Percentiles rank a stretch among this genome's conserved stretches.
Evolutionary conservation across 2,113 vertebrate species (phyloP).

Genomic region (Heteronetta atricapilla): DNA sequence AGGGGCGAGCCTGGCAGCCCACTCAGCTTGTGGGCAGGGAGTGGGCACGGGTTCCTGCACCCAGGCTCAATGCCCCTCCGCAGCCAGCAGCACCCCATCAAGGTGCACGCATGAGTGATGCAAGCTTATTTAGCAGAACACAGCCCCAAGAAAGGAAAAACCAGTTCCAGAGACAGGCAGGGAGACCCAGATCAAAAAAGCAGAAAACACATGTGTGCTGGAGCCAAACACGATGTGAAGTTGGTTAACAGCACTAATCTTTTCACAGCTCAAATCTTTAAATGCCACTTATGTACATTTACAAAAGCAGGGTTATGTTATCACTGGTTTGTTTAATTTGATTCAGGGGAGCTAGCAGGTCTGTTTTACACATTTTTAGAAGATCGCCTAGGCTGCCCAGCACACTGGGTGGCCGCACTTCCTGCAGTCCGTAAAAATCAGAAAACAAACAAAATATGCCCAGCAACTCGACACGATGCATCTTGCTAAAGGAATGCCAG

Average conservation of each 20-base stretch:
- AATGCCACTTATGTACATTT: not conserved
- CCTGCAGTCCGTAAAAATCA: not conserved
- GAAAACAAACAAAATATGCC: not conserved
- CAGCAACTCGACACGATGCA: too few relatives aligned
- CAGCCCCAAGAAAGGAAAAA: not conserved
- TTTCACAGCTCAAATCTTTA: not conserved
- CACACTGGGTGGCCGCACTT: not conserved
- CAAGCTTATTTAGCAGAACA: not conserved
- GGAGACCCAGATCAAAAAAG: rapidly evolving
- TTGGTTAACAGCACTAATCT: not conserved
- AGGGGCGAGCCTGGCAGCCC: too few relatives aligned
- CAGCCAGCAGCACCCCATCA: too few relatives aligned
- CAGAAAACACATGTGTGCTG: not conserved
- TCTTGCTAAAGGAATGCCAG: not conserved
- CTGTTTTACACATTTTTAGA: not conserved
- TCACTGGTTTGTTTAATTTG: not conserved
- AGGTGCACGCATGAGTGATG: rapidly evolving
- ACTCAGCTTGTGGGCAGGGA: too few relatives aligned
- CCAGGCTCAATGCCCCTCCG: not conserved
- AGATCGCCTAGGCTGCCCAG: not conserved
- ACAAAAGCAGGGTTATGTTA: too few relatives aligned
- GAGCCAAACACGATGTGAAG: not conserved
- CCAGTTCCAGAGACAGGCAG: not conserved
- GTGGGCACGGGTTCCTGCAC: not conserved
- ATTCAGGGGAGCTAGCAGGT: not conserved